A percentile compares a stretch with the other conserved stretches of the same genome.
phyloP scores from a whole-genome alignment of 2,113 vertebrate species.

The Theropithecus gelada region DNA sequence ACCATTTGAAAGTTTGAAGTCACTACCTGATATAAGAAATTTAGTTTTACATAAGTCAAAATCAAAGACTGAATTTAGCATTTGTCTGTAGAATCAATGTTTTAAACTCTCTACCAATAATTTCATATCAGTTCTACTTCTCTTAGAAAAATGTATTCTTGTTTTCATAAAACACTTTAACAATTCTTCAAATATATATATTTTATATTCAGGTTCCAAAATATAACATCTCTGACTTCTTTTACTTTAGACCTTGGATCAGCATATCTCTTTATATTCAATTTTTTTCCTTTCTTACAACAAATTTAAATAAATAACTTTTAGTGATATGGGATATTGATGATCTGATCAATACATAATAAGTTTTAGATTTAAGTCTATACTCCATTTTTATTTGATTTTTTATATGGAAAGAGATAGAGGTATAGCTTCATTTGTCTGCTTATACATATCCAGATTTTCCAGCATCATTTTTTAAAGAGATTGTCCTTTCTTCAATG shows the following conservation, averaged over 20 bases:
- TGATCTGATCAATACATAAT: background rate
- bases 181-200: background rate
- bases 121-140: background rate
- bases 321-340: background rate
- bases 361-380: background rate
- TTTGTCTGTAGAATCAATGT: background rate
- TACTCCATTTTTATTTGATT: background rate
- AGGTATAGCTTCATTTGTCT: background rate
- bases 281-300: background rate
- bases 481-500: background rate
- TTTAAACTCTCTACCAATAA: background rate
- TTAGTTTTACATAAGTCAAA: background rate
- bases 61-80: background rate
- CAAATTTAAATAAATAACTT: background rate
- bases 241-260: background rate
- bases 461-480: background rate
- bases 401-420: background rate
- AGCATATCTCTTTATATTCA: background rate
- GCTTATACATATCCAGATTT: background rate
- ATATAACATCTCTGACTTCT: background rate
- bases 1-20: background rate
- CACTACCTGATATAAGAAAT: background rate
- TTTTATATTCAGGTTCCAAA: background rate
- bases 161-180: background rate
- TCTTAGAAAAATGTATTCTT: background rate